Percentiles rank a stretch among this genome's conserved stretches.
phyloP scores from a whole-genome alignment of 64 coral and sea anemone species.

The Pocillopora damicornis region DNA sequence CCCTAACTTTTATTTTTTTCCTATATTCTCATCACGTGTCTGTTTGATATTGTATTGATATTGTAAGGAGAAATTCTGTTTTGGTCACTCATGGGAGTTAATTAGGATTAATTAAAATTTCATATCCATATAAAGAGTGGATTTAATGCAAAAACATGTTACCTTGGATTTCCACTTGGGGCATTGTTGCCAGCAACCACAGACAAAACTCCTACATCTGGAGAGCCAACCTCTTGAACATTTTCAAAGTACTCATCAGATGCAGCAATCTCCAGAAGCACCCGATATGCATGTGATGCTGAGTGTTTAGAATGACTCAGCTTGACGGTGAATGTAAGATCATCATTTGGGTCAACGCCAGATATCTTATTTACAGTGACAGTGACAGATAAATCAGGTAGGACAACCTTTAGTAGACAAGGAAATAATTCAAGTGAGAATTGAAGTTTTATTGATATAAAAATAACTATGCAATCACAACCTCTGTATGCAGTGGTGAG shows the following conservation, averaged over 20 bases:
- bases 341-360: conserved; percentile 29
- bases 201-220: conserved; percentile 1
- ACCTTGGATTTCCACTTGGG: conserved; percentile 69
- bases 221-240: conserved; percentile 7
- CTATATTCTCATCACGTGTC: too few species aligned
- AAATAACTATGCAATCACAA: too few species aligned
- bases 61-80: too few species aligned
- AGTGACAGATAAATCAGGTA: conserved; percentile 54
- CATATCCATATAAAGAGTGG: not conserved
- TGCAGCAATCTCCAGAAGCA: conserved; percentile 72
- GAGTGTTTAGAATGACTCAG: conserved; percentile 42
- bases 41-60: too few species aligned
- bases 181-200: conserved; percentile 54
- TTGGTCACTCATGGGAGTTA: too few species aligned
- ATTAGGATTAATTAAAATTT: not conserved
- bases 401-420: conserved; percentile 42
- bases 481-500: too few species aligned
- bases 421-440: not conserved
- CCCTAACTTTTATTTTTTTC: too few species aligned
- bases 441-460: not conserved
- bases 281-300: conserved; percentile 60
- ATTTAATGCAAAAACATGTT: not conserved
- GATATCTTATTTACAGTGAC: conserved; percentile 3
- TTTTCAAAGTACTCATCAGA: conserved; percentile 42
- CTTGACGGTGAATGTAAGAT: conserved; percentile 40